These are phyloP conservation scores for Apis mellifera DNA, from an alignment of 1,140 invertebrate genomes.

Conservation along the genomic window Amel_HAv3.1 CM009931.2:2606501-2607000, in stretches of 20 bases:
- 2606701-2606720: slow-evolving; percentile 10
- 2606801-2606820: no score
- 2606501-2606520: background rate
- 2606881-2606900: no score
- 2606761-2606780: no score
- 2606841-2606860: no score
- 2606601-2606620: background rate
- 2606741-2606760: background rate
- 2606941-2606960: no score
- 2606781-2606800: no score
- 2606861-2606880: no score
- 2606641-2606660: slow-evolving; percentile 72
- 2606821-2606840: no score
- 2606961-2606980: no score
- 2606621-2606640: slow-evolving; percentile 66
- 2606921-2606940: no score
- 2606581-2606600: background rate
- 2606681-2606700: slow-evolving; percentile 73
- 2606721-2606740: background rate
- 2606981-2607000: no score
- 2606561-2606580: slow-evolving; percentile 17
- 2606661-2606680: slow-evolving; percentile 74
- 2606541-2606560: background rate
- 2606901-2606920: no score
- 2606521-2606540: background rate